phyloP scores from a whole-genome alignment of 2,888 invertebrate genomes.

The Sminthurides aquaticus region DNA sequence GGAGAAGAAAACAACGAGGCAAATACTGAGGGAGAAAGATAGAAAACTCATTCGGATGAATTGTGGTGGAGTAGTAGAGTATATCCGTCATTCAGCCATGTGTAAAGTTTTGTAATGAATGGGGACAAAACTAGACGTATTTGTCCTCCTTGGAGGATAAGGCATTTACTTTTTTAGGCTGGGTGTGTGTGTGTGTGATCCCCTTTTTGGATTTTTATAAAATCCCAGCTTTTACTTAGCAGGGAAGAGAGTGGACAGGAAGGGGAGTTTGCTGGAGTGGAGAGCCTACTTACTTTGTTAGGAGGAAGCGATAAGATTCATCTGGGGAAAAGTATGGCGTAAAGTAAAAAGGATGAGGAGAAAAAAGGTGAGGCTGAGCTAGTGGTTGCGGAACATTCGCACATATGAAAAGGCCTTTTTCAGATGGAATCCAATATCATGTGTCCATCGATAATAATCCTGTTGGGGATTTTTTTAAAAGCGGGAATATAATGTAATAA shows the following conservation, averaged over 20 bases:
- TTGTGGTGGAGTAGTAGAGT: no score
- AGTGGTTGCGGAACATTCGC: neutral
- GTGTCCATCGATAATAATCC: neutral
- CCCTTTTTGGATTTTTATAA: neutral
- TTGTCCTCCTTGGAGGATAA: no score
- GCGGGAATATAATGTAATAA: slow-evolving; percentile 20
- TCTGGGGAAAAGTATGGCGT: neutral
- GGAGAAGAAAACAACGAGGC: no score
- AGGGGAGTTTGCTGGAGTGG: neutral
- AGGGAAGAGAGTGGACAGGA: neutral
- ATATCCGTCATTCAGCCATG: no score
- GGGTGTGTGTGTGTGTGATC: no score
- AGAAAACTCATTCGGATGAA: no score
- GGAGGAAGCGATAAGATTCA: neutral
- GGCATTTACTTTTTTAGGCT: neutral
- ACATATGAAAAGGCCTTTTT: no score
- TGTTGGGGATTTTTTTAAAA: neutral
- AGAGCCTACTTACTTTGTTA: neutral
- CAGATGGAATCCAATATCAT: neutral
- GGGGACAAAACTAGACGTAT: no score
- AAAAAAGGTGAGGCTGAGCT: neutral
- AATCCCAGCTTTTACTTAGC: neutral
- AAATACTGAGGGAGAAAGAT: no score
- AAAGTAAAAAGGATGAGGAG: neutral
- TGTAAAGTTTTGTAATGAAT: no score